Base-by-base conservation (phyloP, 2,113 vertebrate species). In the Lipotes vexillifer region DNA sequence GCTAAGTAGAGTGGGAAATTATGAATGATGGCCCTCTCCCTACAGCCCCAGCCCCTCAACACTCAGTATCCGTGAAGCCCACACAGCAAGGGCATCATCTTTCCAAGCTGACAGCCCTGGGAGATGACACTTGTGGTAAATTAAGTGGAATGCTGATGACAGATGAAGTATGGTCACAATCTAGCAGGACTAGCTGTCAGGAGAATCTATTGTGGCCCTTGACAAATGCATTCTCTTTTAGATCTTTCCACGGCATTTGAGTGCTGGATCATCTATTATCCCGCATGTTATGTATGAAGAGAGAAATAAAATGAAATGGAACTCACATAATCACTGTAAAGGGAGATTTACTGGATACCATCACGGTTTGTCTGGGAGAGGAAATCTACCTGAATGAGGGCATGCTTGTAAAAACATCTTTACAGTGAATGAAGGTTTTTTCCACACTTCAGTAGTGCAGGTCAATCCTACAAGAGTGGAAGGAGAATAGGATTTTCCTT, bases 61-160 rank as follows among this genome's bases (percentile, higher is more conserved):
- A 27, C 23, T 59, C 72, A 71, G 68, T 78, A 57, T 31, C 61
- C 41, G 0, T 41, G 91, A 96, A 98, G 93, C 85, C 96, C 88
- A 95, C 65, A 93, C 93, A 95, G 94, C 84, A 96, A 96, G 97
- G 92, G 88, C 36, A 49, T 97, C 97, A 88, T 92, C 95, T 96
- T 97, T 97, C 93, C 94, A 98, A 94, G 90, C 83, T 74, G 84
- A 86, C 92, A 93, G 63, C 93, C 90, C 96, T 93, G 80, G 97
- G 96, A 98, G 96, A 97, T 98, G 97, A 94, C 81, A 84, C 97
- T 97, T 96, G 77, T 93, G 93, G 94, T 96, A 98, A 98, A 98
- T 98, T 98, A 98, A 97, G 94, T 11, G 5, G 97, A 97, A 97
- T 95, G 75, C 63, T 95, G 95, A 96, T 97, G 97, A 97, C 97